Base-by-base conservation (phyloP, 2,888 invertebrate genomes). In the Phytoseiulus persimilis region DNA sequence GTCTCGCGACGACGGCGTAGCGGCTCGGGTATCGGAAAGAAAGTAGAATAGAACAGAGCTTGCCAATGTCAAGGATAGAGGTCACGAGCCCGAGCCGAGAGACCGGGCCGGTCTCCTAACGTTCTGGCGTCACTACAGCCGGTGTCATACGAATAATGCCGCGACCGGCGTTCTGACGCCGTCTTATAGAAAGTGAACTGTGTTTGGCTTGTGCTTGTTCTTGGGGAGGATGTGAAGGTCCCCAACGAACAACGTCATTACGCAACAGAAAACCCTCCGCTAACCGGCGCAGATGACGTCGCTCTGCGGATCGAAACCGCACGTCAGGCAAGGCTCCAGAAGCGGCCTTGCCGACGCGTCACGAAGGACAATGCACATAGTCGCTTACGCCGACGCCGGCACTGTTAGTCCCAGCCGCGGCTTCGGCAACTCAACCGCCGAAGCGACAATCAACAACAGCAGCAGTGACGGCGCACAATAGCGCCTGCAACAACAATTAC, bases 231-330 rank as follows among this genome's bases (percentile, higher is more conserved):
- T 65, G 28, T 65, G 65, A 65, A 65, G 65, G 65, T 65, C 65
- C 65, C 65, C 65, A 65, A 65, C 65, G 65, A 65, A 65, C 65
- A 65, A 65, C 65, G 65, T 65, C 65, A 65, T 65, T 65, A 65
- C 65, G 65, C 65, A 65, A 65, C 65, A 65, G 65, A 65, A 65
- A 65, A 65, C 65, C 65, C 65, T 65, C 65, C 65, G 65, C 65
- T 65, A 65, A 65, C 65, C 65, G 65, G 65, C 65, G 18, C 65
- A 65, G 65, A 65, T 65, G 65, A 65, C 65, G 65, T 65, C 65
- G 39, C 39, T 39, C 39, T 9, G 39, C 39, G 65, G 65, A 28
- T 65, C 65, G 65, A 65, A 65, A 65, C 65, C 65, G 65, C 65
- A 65, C 65, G 65, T 65, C 65, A 65, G 18, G 65, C 65, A 65